Percentiles rank a stretch among this genome's conserved stretches.
Conservation (phyloP, 2,888 invertebrate species). For the Chrysolina oricalcia region DNA sequence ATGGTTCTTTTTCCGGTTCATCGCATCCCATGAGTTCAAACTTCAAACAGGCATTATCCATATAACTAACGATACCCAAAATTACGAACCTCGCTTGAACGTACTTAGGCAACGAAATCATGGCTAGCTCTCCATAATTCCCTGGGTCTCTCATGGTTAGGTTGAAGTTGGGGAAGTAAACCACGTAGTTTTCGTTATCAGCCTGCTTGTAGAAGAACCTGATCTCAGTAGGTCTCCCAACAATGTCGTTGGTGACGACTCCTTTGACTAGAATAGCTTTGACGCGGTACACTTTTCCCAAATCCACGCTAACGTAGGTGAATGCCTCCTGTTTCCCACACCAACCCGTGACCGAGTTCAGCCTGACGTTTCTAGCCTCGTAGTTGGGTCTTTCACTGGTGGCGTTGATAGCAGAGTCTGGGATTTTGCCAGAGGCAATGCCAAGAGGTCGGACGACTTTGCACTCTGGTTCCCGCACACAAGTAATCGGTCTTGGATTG, state of each 20-base stretch:
- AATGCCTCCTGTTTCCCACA: conserved; percentile 98
- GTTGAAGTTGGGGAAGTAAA: conserved; percentile 97
- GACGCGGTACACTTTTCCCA: conserved; percentile 93
- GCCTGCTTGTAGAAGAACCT: conserved; percentile 97
- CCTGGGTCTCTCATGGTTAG: conserved; percentile 96
- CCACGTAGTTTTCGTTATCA: conserved; percentile 95
- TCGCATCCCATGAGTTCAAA: conserved; percentile 98
- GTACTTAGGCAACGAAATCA: conserved; percentile 95
- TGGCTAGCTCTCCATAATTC: conserved; percentile 96
- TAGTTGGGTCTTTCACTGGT: conserved; percentile 94
- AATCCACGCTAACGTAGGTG: conserved; percentile 95
- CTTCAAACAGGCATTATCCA: conserved; percentile 96
- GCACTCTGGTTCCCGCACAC: conserved; percentile 94
- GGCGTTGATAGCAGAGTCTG: conserved; percentile 95
- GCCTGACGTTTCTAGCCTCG: conserved; percentile 89
- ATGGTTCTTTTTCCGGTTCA: conserved; percentile 85
- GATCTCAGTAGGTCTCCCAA: conserved; percentile 96
- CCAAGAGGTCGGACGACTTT: conserved; percentile 93
- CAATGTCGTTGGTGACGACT: conserved; percentile 95
- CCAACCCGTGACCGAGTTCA: conserved; percentile 96
- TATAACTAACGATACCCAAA: conserved; percentile 94
- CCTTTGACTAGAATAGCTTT: conserved; percentile 95
- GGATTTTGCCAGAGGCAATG: conserved; percentile 81
- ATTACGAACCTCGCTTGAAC: conserved; percentile 96
- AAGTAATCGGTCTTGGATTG: conserved; percentile 91